These are phyloP conservation scores for Orussus abietinus DNA, from an alignment of 1,140 invertebrate genomes.

Conservation along the genomic window DNA sequence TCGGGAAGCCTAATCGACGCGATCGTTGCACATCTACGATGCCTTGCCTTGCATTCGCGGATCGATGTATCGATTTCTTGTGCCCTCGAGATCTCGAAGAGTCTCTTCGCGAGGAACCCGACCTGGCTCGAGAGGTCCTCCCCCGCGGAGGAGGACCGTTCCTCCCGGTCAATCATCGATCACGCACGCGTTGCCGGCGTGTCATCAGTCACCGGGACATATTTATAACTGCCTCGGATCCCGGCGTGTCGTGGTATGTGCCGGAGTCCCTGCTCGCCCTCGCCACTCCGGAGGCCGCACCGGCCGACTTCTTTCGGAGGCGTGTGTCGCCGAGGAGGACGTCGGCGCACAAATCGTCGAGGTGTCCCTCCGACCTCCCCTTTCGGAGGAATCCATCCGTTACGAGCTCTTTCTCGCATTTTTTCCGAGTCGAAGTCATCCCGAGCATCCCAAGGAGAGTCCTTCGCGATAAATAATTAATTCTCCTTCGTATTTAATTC, in stretches of 20 bases:
- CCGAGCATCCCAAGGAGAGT: no score
- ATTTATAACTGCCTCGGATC: constrained; percentile 14
- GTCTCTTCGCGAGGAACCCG: no score
- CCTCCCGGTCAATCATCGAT: constrained; percentile 19
- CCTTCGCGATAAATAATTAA: no score
- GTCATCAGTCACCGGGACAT: constrained; percentile 12
- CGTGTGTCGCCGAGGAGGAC: constrained; percentile 16
- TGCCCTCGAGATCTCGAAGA: no score
- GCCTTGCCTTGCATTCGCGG: no score
- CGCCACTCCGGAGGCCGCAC: constrained; percentile 2
- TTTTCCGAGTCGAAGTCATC: no score
- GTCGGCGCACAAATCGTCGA: constrained; percentile 37
- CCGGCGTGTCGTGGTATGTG: constrained; percentile 3
- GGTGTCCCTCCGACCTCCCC: constrained; percentile 31
- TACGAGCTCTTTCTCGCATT: constrained; percentile 14
- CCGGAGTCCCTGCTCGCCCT: background rate
- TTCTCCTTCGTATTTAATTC: no score
- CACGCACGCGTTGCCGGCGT: constrained; percentile 10
- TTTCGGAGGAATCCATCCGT: constrained; percentile 13
- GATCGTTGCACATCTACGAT: no score
- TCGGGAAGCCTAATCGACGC: no score
- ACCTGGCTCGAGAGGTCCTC: no score
- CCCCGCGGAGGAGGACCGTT: background rate
- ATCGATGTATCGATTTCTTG: no score
- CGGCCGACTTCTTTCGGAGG: no score